These are phyloP conservation scores for Phylloscopus whistleri DNA, from an alignment of 2,113 vertebrate species.

Conservation along the genomic window DNA sequence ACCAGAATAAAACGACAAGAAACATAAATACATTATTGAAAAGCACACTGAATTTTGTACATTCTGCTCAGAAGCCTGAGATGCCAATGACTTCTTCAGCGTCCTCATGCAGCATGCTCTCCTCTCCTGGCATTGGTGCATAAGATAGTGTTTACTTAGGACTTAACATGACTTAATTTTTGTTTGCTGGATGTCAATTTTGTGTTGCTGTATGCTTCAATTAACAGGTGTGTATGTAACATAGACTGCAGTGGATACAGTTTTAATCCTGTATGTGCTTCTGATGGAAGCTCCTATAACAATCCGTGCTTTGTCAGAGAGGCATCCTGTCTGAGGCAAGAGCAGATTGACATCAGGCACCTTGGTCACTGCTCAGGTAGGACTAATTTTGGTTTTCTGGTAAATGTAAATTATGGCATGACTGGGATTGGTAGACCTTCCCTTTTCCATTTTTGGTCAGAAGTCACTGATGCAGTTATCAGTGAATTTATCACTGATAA, in stretches of 20 bases:
- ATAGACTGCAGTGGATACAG: constrained; percentile 98
- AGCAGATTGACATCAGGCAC: constrained; percentile 93
- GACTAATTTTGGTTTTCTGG: neutral
- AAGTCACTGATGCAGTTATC: neutral
- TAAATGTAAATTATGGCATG: neutral
- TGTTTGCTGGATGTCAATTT: neutral
- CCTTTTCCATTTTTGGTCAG: neutral
- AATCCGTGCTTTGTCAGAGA: constrained; percentile 94
- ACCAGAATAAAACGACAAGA: neutral
- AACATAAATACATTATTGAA: neutral
- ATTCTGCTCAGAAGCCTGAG: neutral
- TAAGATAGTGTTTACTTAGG: neutral
- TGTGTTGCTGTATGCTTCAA: constrained; percentile 28
- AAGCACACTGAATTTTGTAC: neutral
- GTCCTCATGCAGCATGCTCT: rapidly evolving
- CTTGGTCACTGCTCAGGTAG: constrained; percentile 91
- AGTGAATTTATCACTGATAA: neutral
- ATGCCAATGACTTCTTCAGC: neutral
- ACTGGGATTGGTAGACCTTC: neutral
- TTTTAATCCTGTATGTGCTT: constrained; percentile 92
- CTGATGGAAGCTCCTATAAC: constrained; percentile 92
- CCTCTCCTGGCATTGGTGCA: neutral
- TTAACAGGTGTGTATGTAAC: constrained; percentile 91
- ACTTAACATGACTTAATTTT: neutral
- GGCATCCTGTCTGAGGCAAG: constrained; percentile 93